Base-by-base conservation (phyloP, 1,140 invertebrate species). In the Dreissena rostriformis region DNA sequence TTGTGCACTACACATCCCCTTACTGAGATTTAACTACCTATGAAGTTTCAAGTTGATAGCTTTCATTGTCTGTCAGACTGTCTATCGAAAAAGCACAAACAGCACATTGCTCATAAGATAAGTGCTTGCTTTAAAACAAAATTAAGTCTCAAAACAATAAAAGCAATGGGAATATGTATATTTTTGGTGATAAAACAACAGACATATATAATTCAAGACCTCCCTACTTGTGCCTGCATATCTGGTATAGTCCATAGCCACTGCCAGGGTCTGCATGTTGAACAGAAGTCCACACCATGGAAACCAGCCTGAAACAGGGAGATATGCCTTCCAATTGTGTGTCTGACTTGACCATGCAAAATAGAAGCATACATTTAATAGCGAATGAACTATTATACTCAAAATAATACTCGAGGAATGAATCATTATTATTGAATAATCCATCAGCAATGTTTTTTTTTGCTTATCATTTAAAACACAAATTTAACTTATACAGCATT, bases 251-350 rank as follows among this genome's bases (percentile, higher is more conserved):
- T 80, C 77, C 26, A 57, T 14, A 19, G 22, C 52, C 8, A 61
- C 51, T 51, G 70, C 77, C 63, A 80, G 39, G 55, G 77, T 80
- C 39, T n/a, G n/a, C 19, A 53, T 80, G 39, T 71, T 80, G 12
- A 71, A 55, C 19, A 52, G 22, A 19, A 72, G 14, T n/a, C 77
- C 77, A 49, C 77, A 80, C 77, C 77, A 80, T 26, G 77, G 77
- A 61, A 80, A 80, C 77, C 77, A 80, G 17, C 71, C 77, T 57
- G 52, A 22, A 26, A 15, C 14, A 68, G 52, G 0, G 11, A 78
- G 52, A 65, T 29, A 49, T 29, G 39, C 39, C 39, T 39, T 39
- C 39, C 39, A 39, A 39, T 39, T 39, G 39, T 5, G 39, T 39
- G 4, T 8, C 39, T 5, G 39, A 39, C 39, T 8, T 5, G 39